A percentile compares a stretch with the other conserved stretches of the same genome.
Evolutionary conservation across 37 sponge, comb jelly and placozoan genomes (phyloP).

Genomic region (Eunapius fragilis): DNA sequence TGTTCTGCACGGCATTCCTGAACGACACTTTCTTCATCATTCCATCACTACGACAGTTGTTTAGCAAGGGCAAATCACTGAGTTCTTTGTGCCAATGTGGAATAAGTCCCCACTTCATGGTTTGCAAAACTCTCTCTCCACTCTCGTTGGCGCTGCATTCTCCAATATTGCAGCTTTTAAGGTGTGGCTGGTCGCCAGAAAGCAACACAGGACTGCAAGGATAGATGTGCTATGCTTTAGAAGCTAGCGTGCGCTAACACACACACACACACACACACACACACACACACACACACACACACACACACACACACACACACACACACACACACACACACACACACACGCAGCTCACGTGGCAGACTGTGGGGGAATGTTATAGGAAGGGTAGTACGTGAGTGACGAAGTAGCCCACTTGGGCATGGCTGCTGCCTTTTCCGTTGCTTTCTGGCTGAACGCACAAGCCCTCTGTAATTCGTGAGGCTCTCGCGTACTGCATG

Average conservation of each 20-base stretch:
- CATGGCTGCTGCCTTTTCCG: constrained; percentile 26
- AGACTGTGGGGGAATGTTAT: constrained; percentile 81
- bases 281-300: not conserved
- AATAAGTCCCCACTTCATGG: constrained; percentile 93
- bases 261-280: not conserved
- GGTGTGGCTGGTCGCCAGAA: constrained; percentile 52
- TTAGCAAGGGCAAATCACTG: constrained; percentile 49
- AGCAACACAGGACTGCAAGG: constrained; percentile 71
- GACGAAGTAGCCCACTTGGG: constrained; percentile 12
- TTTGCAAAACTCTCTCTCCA: constrained; percentile 81
- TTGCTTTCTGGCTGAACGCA: constrained; percentile 51
- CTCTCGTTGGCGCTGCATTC: not conserved
- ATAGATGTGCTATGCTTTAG: not conserved
- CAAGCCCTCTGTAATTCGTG: constrained; percentile 47
- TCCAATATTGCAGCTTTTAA: not conserved
- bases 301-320: not conserved
- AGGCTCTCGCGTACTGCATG: constrained; percentile 41
- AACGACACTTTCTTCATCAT: constrained; percentile 88
- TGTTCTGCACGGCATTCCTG: constrained; percentile 63
- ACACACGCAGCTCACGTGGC: constrained; percentile 51
- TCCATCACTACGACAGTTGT: constrained; percentile 86
- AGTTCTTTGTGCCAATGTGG: constrained; percentile 85
- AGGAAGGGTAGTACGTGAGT: constrained; percentile 75
- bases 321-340: not conserved
- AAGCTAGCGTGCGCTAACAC: not conserved